Percentiles rank a stretch among this genome's conserved stretches.
phyloP scores from a whole-genome alignment of 2,888 invertebrate species.

The Brenthis ino region DNA sequence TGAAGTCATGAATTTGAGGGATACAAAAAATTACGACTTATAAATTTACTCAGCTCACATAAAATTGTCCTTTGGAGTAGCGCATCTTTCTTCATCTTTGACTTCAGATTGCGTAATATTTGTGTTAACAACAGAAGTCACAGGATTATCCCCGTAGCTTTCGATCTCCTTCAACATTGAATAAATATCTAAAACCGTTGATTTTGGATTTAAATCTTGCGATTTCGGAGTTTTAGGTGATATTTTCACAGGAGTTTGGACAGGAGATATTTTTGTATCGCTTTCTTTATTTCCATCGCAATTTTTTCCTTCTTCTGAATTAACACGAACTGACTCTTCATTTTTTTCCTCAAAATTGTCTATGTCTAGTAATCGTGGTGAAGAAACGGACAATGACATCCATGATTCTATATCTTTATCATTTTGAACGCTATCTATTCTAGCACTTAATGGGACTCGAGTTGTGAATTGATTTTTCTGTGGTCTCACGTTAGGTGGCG shows the following conservation, averaged over 20 bases:
- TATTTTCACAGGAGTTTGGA: slow-evolving; percentile 39
- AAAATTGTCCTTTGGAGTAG: slow-evolving; percentile 70
- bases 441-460: slow-evolving; percentile 63
- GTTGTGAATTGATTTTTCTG: slow-evolving; percentile 60
- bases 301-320: neutral
- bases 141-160: slow-evolving; percentile 71
- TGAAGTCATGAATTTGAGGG: neutral
- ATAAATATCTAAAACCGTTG: slow-evolving; percentile 76
- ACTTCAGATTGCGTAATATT: slow-evolving; percentile 47
- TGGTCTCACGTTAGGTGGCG: slow-evolving; percentile 51
- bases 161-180: slow-evolving; percentile 79
- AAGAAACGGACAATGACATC: slow-evolving; percentile 73
- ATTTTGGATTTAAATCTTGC: slow-evolving; percentile 60
- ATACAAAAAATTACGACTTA: slow-evolving; percentile 34
- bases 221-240: slow-evolving; percentile 43
- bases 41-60: slow-evolving; percentile 55
- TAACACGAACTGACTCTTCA: slow-evolving; percentile 29
- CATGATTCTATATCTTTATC: slow-evolving; percentile 78
- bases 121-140: slow-evolving; percentile 50
- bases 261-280: slow-evolving; percentile 18
- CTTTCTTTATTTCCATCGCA: slow-evolving; percentile 21
- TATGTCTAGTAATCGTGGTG: slow-evolving; percentile 60
- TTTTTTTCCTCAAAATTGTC: slow-evolving; percentile 44
- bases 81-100: slow-evolving; percentile 54
- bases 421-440: slow-evolving; percentile 68